Percentiles rank a stretch among this genome's conserved stretches.
Conservation (phyloP, 2,797 vertebrate genomes). For the Chromis chromis region DNA sequence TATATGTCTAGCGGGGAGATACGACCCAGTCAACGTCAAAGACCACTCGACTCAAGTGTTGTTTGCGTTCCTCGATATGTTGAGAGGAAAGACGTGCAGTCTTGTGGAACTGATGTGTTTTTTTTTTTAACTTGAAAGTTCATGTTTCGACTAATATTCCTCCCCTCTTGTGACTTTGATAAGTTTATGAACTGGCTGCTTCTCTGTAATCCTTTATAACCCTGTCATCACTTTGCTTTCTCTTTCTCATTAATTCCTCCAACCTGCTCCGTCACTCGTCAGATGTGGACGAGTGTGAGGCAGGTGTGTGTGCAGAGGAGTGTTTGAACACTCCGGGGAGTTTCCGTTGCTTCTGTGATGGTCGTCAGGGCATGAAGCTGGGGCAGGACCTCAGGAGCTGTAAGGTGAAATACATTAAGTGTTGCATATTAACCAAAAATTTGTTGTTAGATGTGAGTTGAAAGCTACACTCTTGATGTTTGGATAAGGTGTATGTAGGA, state of each 20-base stretch:
- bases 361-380: constrained; percentile 91
- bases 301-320: constrained; percentile 89
- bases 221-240: constrained; percentile 2
- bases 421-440: constrained; percentile 7
- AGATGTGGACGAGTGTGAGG: constrained; percentile 95
- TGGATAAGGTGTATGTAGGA: neutral
- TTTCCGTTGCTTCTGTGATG: constrained; percentile 95
- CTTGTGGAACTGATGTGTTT: constrained; percentile 29
- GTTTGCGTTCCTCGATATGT: constrained; percentile 67
- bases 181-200: neutral
- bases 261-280: constrained; percentile 12
- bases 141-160: constrained; percentile 37
- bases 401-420: constrained; percentile 86
- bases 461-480: neutral
- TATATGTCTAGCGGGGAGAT: constrained; percentile 27
- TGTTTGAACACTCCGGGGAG: constrained; percentile 93
- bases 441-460: constrained; percentile 4
- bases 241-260: constrained; percentile 19
- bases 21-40: constrained; percentile 39
- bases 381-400: constrained; percentile 89
- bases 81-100: constrained; percentile 33
- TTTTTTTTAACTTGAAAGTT: constrained; percentile 26
- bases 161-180: constrained; percentile 24
- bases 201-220: constrained; percentile 30
- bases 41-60: constrained; percentile 64